A percentile compares a stretch with the other conserved stretches of the same genome.
phyloP scores from a whole-genome alignment of 2,797 vertebrate genomes.

The Xenopus petersii region DNA sequence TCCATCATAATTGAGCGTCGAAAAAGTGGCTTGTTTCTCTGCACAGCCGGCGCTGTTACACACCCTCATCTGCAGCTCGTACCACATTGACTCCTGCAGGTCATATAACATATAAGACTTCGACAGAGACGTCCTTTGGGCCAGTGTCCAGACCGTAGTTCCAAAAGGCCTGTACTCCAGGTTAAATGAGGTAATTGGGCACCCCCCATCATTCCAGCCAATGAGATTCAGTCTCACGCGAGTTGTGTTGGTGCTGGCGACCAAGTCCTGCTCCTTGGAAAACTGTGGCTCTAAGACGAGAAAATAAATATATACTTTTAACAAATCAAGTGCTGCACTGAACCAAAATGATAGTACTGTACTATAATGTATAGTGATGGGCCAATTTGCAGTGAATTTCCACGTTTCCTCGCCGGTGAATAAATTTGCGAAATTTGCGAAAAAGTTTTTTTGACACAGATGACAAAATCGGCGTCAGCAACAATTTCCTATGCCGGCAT shows the following conservation, averaged over 20 bases:
- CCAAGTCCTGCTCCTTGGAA: slow-evolving; percentile 96
- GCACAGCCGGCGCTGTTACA: slow-evolving; percentile 96
- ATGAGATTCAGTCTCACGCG: slow-evolving; percentile 89
- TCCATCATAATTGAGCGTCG: slow-evolving; percentile 90
- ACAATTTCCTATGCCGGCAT: no score
- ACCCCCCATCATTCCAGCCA: slow-evolving; percentile 97
- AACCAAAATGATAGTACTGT: no score
- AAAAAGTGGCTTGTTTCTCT: slow-evolving; percentile 91
- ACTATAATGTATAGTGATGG: no score
- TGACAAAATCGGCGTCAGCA: no score
- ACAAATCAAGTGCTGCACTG: no score
- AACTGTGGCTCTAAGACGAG: slow-evolving; percentile 86
- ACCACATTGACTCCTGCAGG: slow-evolving; percentile 94
- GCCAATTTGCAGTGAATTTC: no score
- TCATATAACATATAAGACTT: slow-evolving; percentile 94
- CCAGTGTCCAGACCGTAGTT: slow-evolving; percentile 86
- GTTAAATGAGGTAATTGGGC: slow-evolving; percentile 94
- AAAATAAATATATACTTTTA: no score
- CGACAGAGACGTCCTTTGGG: slow-evolving; percentile 88
- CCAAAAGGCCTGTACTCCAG: slow-evolving; percentile 92
- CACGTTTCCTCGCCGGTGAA: no score
- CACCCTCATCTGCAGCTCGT: slow-evolving; percentile 94
- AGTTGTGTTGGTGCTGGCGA: slow-evolving; percentile 91
- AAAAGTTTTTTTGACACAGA: no score
- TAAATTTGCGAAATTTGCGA: no score